These are phyloP conservation scores for Oryzias sinensis DNA, from an alignment of 2,797 vertebrate species.

Conservation along the genomic window DNA sequence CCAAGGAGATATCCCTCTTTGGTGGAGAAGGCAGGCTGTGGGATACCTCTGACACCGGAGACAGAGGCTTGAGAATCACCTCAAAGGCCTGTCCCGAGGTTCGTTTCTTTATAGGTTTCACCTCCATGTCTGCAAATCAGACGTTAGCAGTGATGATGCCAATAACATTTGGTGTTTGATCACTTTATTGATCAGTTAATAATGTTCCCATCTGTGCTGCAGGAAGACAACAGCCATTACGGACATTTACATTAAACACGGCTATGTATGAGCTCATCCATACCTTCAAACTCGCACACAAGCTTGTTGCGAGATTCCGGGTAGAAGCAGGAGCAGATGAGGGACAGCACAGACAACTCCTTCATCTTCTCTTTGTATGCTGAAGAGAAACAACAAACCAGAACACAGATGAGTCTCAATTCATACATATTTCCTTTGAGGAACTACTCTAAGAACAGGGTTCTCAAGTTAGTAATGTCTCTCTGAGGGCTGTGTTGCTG, in stretches of 20 bases:
- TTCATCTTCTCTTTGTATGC: conserved; percentile 99
- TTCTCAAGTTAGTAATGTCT: too few species aligned
- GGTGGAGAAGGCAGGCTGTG: conserved; percentile 84
- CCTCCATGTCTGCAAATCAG: conserved; percentile 88
- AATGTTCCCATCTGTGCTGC: conserved; percentile 1
- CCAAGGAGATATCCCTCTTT: conserved; percentile 93
- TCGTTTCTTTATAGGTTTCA: conserved; percentile 94
- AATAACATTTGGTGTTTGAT: conserved; percentile 15
- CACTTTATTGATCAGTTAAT: conserved; percentile 1
- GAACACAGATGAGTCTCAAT: conserved; percentile 5
- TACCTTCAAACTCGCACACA: conserved; percentile 91
- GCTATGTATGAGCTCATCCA: conserved; percentile 21
- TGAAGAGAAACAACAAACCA: conserved; percentile 60
- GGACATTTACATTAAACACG: conserved; percentile 9
- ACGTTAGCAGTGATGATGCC: conserved; percentile 12
- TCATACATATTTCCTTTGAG: too few species aligned
- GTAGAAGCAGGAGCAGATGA: conserved; percentile 98
- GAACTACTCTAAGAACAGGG: too few species aligned
- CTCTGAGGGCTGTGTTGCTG: too few species aligned
- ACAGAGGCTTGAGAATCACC: conserved; percentile 94
- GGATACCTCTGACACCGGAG: conserved; percentile 87
- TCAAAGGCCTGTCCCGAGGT: conserved; percentile 97
- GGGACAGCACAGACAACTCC: conserved; percentile 94
- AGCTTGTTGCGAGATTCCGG: conserved; percentile 92
- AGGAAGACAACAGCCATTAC: not conserved